Conservation (phyloP, 1,140 invertebrate species). For the Bombus turneri region DNA sequence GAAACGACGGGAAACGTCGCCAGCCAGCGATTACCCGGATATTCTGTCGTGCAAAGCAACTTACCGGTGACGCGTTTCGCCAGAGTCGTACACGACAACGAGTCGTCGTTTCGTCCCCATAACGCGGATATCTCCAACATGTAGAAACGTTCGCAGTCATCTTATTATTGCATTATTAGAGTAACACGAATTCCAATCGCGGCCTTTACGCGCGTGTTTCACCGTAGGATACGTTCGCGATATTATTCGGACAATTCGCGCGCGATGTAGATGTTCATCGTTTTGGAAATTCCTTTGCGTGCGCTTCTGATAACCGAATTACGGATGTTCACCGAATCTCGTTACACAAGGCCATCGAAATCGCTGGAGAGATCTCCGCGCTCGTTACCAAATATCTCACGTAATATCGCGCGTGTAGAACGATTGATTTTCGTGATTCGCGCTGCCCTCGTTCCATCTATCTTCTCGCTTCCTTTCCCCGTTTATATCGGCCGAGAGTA, state of each 20-base stretch:
- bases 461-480: not conserved
- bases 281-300: constrained; percentile 38
- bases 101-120: not conserved
- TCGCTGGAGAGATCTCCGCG: not conserved
- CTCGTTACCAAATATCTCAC: constrained; percentile 35
- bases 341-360: not conserved
- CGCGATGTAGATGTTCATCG: constrained; percentile 13
- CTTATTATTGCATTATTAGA: constrained; percentile 32
- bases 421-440: constrained; percentile 14
- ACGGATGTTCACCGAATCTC: constrained; percentile 9
- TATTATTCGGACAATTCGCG: constrained; percentile 8
- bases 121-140: not conserved
- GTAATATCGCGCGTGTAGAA: constrained; percentile 3
- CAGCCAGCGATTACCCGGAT: not conserved
- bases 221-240: not conserved
- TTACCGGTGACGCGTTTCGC: not conserved
- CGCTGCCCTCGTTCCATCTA: not conserved
- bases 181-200: not conserved
- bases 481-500: not conserved
- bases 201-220: not conserved
- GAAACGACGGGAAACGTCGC: not conserved
- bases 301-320: constrained; percentile 11
- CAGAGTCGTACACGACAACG: not conserved
- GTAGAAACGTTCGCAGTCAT: not conserved
- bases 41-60: not conserved